Conservation (phyloP, 2,113 vertebrate species). For the Bostrychus sinensis region DNA sequence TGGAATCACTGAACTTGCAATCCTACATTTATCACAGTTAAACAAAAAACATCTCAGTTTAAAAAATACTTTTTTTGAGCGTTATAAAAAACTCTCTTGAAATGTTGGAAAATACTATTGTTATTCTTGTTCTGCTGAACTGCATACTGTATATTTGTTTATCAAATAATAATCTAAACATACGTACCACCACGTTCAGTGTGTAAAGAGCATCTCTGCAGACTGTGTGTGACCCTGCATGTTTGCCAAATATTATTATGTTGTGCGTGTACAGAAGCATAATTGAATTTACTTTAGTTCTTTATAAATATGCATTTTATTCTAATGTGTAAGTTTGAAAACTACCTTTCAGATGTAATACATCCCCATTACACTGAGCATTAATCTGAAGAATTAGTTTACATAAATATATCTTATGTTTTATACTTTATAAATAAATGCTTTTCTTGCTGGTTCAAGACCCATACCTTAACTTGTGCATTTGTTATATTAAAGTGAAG, state of each 20-base stretch:
- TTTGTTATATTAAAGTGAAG: slow-evolving; percentile 83
- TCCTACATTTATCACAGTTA: no score
- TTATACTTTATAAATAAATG: no score
- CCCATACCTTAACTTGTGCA: neutral
- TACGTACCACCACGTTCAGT: slow-evolving; percentile 9
- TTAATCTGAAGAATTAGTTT: neutral
- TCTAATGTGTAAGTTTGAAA: neutral
- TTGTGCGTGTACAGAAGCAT: slow-evolving; percentile 16
- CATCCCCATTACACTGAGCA: no score
- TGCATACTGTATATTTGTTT: slow-evolving; percentile 19
- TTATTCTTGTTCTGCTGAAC: no score
- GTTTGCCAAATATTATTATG: slow-evolving; percentile 38
- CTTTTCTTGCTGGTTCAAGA: no score
- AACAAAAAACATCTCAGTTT: no score
- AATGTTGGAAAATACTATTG: no score
- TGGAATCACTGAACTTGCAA: no score
- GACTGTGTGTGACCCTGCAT: no score
- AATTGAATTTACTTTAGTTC: slow-evolving; percentile 6
- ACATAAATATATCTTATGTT: neutral
- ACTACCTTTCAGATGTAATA: neutral
- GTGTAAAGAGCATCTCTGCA: slow-evolving; percentile 18
- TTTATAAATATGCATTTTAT: slow-evolving; percentile 19
- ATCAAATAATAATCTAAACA: slow-evolving; percentile 23
- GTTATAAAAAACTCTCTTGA: no score
- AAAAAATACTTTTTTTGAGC: no score